Evolutionary conservation across 1,140 invertebrate genomes (phyloP), one percentile per base, ranked within the genome.

Genomic region (Hyles euphorbiae): DNA sequence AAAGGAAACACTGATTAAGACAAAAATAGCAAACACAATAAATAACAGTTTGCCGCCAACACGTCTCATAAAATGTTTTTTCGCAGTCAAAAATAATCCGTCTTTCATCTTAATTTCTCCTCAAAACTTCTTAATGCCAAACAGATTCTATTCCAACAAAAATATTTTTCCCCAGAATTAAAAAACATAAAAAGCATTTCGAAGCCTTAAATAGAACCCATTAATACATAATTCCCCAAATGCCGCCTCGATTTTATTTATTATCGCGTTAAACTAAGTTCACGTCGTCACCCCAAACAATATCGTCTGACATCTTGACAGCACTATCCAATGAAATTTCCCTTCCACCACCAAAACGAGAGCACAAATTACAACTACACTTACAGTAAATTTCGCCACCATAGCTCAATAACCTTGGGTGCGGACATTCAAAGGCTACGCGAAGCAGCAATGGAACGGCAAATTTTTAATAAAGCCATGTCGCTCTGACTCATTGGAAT

Each of bases 241-340:
- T 56, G 54, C 66, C 57, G 50, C 49, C 34, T 46, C 43, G 53
- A 34, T 55, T 65, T 67, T 61, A 66, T 68, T 68, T 68, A 68
- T 68, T 61, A 60, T 60, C 56, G 54, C 64, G 63, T 66, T 61
- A 65, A 61, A 65, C 66, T 61, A 68, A 61, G 54, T 61, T 63
- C 54, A 40, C 46, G 59, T 53, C 51, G 70, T 53, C 51, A 58
- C 51, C 32, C 49, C 59, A 62, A 64, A 65, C 67, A 67, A 69
- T 70, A 67, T 72, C 65, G 64, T 65, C 67, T 73, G 65, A 73
- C 65, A 67, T 60, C 54, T 62, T 64, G 63, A 64, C 70, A 69
- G 47, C 54, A 51, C 32, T 53, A 9, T 51, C 36, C 12, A 56
- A 36, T 47, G 32, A 59, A 63, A 55, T 50, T 58, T 51, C 51